Conservation (phyloP, 2,888 invertebrate genomes). For the Trissolcus brochymenae region DNA sequence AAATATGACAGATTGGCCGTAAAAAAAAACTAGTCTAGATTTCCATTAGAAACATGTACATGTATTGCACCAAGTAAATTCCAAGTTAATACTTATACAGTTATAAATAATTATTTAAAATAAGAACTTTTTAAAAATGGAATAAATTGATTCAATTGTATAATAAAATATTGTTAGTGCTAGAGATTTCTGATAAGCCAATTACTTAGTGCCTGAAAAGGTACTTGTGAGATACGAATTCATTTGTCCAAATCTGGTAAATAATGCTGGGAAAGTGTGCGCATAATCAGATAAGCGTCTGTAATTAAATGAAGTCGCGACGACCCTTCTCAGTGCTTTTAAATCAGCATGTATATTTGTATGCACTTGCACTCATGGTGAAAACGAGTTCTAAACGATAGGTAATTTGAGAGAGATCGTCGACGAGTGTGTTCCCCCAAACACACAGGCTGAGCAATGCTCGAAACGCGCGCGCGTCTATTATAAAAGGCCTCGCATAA, state of each 20-base stretch:
- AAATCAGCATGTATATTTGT: conserved; percentile 70
- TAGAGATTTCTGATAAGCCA: neutral
- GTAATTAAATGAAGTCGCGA: conserved; percentile 56
- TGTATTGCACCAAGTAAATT: neutral
- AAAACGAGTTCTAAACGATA: conserved; percentile 75
- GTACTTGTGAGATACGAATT: conserved; percentile 17
- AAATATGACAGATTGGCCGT: conserved; percentile 40
- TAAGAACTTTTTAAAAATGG: neutral
- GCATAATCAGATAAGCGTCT: conserved; percentile 50
- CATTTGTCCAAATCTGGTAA: conserved; percentile 36
- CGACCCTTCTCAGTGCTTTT: conserved; percentile 53
- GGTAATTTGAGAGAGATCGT: conserved; percentile 71
- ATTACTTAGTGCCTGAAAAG: conserved; percentile 11
- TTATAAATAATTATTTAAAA: too few relatives aligned
- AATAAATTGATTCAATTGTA: neutral
- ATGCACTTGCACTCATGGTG: conserved; percentile 70
- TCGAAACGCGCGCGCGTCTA: conserved; percentile 60
- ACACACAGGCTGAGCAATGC: conserved; percentile 54
- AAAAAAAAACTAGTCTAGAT: neutral
- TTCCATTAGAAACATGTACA: neutral
- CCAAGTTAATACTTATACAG: neutral
- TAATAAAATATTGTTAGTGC: neutral
- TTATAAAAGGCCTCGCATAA: conserved; percentile 65
- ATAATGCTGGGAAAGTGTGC: conserved; percentile 38
- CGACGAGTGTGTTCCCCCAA: conserved; percentile 36